Conservation (phyloP, 2,797 vertebrate species). For the Pseudotriccus pelzelni region DNA sequence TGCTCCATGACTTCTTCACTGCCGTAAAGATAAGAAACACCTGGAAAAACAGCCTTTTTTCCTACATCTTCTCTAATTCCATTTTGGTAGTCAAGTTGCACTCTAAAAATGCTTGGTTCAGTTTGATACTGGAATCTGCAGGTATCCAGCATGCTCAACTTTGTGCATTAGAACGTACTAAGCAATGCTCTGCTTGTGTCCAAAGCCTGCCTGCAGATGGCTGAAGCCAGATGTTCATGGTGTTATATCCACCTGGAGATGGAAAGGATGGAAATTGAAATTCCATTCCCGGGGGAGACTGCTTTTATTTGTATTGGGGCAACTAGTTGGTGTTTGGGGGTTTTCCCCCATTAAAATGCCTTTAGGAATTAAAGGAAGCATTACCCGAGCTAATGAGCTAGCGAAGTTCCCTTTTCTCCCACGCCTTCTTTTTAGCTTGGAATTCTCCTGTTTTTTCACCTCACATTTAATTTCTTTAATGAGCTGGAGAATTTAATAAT, state of each 20-base stretch:
- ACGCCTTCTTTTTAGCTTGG: background rate
- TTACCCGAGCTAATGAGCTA: background rate
- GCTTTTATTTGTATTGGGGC: background rate
- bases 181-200: background rate
- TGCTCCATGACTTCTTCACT: accelerated
- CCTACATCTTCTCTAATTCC: accelerated
- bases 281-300: background rate
- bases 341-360: background rate
- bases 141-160: background rate
- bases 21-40: background rate
- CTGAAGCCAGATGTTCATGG: background rate
- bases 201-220: background rate
- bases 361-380: background rate
- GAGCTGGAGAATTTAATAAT: background rate
- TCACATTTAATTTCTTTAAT: background rate
- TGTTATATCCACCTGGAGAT: background rate
- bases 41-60: background rate
- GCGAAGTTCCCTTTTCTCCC: background rate
- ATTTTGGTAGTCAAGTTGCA: background rate
- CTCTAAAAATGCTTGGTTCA: background rate
- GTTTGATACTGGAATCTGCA: background rate
- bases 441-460: background rate
- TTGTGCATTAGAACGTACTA: background rate
- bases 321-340: background rate
- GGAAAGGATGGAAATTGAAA: background rate